These are phyloP conservation scores for Fukomys damarensis DNA, from an alignment of 2,113 vertebrate genomes.

Conservation along the genomic window DNA sequence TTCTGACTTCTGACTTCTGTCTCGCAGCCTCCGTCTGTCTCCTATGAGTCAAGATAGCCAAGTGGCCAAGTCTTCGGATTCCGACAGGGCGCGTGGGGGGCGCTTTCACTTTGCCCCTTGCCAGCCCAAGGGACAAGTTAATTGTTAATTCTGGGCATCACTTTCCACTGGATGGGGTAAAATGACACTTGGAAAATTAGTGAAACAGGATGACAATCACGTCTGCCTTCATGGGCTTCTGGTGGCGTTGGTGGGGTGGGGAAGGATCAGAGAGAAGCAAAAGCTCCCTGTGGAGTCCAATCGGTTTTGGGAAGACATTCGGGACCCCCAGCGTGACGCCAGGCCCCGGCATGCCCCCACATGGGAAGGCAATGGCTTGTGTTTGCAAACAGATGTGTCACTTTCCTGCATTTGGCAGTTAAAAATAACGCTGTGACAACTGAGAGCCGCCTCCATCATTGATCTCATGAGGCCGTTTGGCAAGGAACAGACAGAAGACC, in stretches of 20 bases:
- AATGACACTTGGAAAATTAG: not conserved
- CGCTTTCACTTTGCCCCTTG: not conserved
- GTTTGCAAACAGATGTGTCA: not conserved
- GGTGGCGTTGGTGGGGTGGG: not conserved
- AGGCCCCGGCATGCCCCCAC: not conserved
- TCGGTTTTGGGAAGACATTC: rapidly evolving
- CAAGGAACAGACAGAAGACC: constrained; percentile 73
- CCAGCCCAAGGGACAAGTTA: not conserved
- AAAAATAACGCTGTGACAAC: constrained; percentile 58
- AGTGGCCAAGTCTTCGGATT: not conserved
- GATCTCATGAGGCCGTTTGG: constrained; percentile 73
- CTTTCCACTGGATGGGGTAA: not conserved
- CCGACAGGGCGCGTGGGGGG: not conserved
- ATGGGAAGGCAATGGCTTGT: not conserved
- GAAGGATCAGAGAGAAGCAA: not conserved
- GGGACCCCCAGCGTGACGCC: not conserved
- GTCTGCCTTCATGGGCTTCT: not conserved
- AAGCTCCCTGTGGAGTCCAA: too few species aligned
- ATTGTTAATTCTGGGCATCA: not conserved
- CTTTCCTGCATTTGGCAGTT: not conserved
- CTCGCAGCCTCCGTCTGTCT: not conserved
- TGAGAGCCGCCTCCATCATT: constrained; percentile 51
- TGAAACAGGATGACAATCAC: not conserved
- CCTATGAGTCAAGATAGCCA: rapidly evolving
- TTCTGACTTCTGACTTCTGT: not conserved